Evolutionary conservation across 1,140 invertebrate genomes (phyloP), one percentile per base, ranked within the genome.

Genomic region (Euura saliciscinereae): DNA sequence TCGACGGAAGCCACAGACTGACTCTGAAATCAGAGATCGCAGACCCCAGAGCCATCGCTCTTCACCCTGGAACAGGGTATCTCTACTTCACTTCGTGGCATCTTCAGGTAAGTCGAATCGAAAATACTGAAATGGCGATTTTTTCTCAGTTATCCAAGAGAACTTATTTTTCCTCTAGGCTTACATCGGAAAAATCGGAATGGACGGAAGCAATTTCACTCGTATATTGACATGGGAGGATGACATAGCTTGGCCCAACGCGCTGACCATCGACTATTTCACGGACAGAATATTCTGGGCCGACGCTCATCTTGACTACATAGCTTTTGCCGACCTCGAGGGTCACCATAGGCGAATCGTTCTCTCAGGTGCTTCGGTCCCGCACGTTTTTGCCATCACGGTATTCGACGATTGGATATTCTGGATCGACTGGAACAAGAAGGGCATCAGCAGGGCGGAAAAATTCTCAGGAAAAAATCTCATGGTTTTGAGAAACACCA

Each of bases 371-470:
- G 82, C 88, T 4, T 89, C 91, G 65, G 97, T 98, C 3, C 96
- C 97, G 0, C 97, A 99, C 80, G 96, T 98, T 0, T 99, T 99
- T 82, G 97, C 97, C 0, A 87, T 99, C 11, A 94, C 94, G 2
- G 89, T 99, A 0, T 99, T 99, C 85, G 97, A 98, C 78, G 97
- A 99, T 80, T 93, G 92, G 77, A 92, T 99, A 5, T 99, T 95
- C 87, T 99, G 98, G 97, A 98, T 97, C 3, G 98, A 99, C 82
- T 99, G 98, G 98, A 99, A 99, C 82, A 84, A 98, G 28, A 98
- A 98, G 84, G 93, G 93, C 0, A 94, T 96, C 46, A 92, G 92
- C 66, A 91, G 92, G 73, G 95, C 96, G 0, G 94, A 97, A 72
- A 98, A 98, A 85, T 97, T 95, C 82, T 95, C 93, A 5, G 97